Evolutionary conservation across 2,113 vertebrate genomes (phyloP), one percentile per base, ranked within the genome.

Genomic region (Periophthalmodon schlosseri): DNA sequence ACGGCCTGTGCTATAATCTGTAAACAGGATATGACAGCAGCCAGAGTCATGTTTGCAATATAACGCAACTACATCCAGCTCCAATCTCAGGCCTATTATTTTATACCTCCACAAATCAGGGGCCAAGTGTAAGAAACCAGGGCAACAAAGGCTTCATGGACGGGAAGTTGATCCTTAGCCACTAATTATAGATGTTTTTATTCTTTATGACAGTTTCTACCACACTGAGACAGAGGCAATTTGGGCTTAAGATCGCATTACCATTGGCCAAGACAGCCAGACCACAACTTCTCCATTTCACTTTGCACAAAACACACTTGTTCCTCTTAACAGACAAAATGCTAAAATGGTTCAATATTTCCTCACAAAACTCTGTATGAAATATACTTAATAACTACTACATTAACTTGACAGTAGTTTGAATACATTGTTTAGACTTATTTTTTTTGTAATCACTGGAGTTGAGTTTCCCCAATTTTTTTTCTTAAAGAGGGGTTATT

Each of bases 181-280:
- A 63, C 74, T 72, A 86, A 88, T 84, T 86, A 84, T 74, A 68
- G 67, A 0, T 84, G 76, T 81, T 87, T 86, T 88, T 50, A 73
- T 81, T 72, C 65, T 61, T 36, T 18, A 34, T 71, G 78, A 79
- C 86, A 76, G 71, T 71, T 78, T 76, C 34, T 69, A 61, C 56
- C 79, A 67, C 56, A 18, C 58, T 18, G 18, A 57, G 72, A 82
- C 9, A 24, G 33, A 72, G 72, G 50, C 64, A 66, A 57, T 78
- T 79, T 77, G 21, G 56, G 33, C 76, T 75, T 44, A 28, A 33
- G 49, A 68, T 83, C 50, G 47, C 5, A 46, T 82, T 89, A 76
- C 84, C 67, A 77, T 56, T 72, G 76, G 81, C 68, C 12, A 39
- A 66, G 23, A 2, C 0, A 74, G 54, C 33, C 65, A 33, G 47